Evolutionary conservation across 2,888 invertebrate species (phyloP).

Genomic region (Meiosimyza decipiens): DNA sequence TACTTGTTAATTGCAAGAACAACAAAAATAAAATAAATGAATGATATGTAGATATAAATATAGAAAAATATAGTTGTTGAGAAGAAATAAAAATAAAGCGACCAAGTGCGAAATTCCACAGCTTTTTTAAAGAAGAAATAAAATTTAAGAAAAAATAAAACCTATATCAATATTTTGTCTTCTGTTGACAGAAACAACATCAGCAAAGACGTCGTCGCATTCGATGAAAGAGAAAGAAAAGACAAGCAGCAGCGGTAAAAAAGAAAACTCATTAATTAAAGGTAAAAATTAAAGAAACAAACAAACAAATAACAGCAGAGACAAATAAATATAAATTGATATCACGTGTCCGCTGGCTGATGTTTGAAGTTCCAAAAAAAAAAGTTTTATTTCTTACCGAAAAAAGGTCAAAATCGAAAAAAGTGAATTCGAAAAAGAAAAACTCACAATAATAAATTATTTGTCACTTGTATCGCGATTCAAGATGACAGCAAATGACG

Average conservation of each 20-base stretch:
- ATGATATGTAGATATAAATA: neutral
- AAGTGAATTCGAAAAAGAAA: neutral
- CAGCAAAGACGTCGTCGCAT: neutral
- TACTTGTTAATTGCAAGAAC: conserved; percentile 57
- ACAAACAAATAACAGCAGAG: neutral
- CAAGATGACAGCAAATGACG: conserved; percentile 26
- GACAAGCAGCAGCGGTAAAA: neutral
- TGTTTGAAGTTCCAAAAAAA: neutral
- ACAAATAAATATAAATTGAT: conserved; percentile 1
- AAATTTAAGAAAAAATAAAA: neutral
- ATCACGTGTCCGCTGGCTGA: neutral
- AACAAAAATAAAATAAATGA: neutral
- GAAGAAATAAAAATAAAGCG: neutral
- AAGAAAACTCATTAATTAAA: conserved; percentile 14
- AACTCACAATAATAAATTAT: conserved; percentile 8
- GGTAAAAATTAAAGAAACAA: conserved; percentile 7
- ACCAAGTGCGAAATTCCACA: conserved; percentile 24
- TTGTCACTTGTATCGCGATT: conserved; percentile 29
- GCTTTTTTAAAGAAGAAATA: neutral
- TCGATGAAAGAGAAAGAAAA: neutral
- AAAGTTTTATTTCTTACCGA: neutral
- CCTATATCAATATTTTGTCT: too few species aligned
- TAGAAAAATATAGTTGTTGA: conserved; percentile 1
- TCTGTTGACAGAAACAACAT: neutral
- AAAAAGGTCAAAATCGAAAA: neutral